Base-by-base conservation (phyloP, 64 coral and sea anemone species). In the Montipora cactus region DNA sequence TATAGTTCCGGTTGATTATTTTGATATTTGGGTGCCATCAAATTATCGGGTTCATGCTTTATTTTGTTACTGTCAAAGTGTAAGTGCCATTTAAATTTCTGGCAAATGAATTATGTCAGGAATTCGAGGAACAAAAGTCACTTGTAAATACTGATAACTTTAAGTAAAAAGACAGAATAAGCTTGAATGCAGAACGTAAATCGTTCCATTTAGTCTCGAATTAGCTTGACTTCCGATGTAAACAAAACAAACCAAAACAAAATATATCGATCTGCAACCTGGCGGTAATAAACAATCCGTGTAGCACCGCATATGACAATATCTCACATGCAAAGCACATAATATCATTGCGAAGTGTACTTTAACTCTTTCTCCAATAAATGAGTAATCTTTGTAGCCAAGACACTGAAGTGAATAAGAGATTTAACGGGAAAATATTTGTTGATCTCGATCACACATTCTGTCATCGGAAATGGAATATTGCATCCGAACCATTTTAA, bases 221-320 rank as follows among this genome's bases (percentile, higher is more conserved):
- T 18, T 7, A 50, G 3, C 44, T 1, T 47, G 21, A 71, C 66
- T 86, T 86, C 82, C 64, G 82, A 71, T 50, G 66, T 86, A 86
- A 86, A 86, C 82, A 71, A 71, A 69, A 64, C 3, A 10, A 84
- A 3, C 44, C 61, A 68, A 47, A 47, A 47, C 8, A 2, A 0
- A 28, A 13, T 10, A 37, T 37, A 37, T 37, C 37, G 37, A 37
- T 37, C 67, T 20, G n/a, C 18, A 22, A 57, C 11, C 53, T 6
- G 0, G 53, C 53, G 4, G 19, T 49, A 28, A 28, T 28, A 78
- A 78, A 78, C 76, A 78, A 76, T 76, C 74, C 28, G 28, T 37
- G 37, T 37, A 37, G 37, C 37, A 37, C 37, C 37, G 37, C 37
- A 37, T 37, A 37, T 37, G 37, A 37, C 37, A 37, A 37, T 37